Percentiles rank a stretch among this genome's conserved stretches.
Evolutionary conservation across 2,113 vertebrate species (phyloP).

Genomic region (Phyllostomus hastatus): DNA sequence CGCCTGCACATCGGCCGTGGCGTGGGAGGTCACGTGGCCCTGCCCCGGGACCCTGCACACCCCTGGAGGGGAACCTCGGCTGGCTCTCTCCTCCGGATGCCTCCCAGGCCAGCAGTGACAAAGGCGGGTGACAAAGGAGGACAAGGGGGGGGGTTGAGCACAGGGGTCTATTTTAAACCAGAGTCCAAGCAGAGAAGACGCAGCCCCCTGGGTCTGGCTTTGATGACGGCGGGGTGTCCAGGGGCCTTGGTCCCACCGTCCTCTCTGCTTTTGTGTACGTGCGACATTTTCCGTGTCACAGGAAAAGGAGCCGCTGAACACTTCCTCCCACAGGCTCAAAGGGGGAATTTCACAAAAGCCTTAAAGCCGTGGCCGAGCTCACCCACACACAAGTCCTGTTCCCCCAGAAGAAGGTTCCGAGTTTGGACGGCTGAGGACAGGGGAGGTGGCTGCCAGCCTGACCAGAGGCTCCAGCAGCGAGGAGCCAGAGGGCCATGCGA

Average conservation of each 20-base stretch:
- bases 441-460: neutral
- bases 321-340: neutral
- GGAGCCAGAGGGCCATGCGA: rapidly evolving
- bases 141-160: rapidly evolving
- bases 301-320: neutral
- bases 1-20: rapidly evolving
- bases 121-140: neutral
- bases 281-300: neutral
- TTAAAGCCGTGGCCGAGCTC: neutral
- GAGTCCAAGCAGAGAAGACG: rapidly evolving
- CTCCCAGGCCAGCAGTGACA: neutral
- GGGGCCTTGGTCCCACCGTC: rapidly evolving
- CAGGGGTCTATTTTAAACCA: neutral
- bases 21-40: neutral
- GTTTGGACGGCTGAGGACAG: neutral
- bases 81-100: rapidly evolving
- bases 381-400: rapidly evolving
- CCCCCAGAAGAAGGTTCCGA: neutral
- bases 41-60: neutral
- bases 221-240: rapidly evolving
- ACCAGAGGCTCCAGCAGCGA: neutral
- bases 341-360: neutral
- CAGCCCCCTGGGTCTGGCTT: rapidly evolving
- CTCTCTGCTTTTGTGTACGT: neutral
- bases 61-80: neutral